A percentile compares a stretch with the other conserved stretches of the same genome.
Conservation (phyloP, 2,113 vertebrate species). For the Phainopepla nitens region DNA sequence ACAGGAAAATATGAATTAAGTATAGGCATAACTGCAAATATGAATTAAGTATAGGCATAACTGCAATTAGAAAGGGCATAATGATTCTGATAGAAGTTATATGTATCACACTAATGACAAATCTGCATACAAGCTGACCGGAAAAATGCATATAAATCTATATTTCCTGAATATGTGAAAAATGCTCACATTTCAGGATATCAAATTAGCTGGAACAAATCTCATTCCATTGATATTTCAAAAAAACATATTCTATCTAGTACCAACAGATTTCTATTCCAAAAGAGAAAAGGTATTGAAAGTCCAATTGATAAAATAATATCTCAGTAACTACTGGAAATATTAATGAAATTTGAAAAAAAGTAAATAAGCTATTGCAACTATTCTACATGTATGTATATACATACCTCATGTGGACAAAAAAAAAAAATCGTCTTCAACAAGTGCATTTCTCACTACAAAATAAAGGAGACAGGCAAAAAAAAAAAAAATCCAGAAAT, state of each 20-base stretch:
- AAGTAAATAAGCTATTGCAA: background rate
- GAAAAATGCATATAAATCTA: background rate
- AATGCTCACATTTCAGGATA: background rate
- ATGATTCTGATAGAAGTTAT: background rate
- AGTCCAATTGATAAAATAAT: background rate
- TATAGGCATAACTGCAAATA: too few species aligned
- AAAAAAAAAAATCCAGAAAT: background rate
- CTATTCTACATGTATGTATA: background rate
- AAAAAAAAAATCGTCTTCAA: background rate
- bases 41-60: background rate
- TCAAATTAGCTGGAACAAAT: background rate
- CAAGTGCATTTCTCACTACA: background rate
- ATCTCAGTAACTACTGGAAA: background rate
- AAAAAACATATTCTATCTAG: background rate
- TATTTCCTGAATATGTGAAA: background rate
- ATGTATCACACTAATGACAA: background rate
- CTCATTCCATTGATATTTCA: background rate
- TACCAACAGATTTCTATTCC: background rate
- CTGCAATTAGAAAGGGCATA: background rate
- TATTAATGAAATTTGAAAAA: background rate
- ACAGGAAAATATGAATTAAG: background rate
- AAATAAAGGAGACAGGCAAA: background rate
- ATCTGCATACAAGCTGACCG: background rate
- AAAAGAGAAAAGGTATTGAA: background rate
- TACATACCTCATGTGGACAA: background rate